Evolutionary conservation across 2,888 invertebrate species (phyloP).

Genomic region (Seira sanloemensis): DNA sequence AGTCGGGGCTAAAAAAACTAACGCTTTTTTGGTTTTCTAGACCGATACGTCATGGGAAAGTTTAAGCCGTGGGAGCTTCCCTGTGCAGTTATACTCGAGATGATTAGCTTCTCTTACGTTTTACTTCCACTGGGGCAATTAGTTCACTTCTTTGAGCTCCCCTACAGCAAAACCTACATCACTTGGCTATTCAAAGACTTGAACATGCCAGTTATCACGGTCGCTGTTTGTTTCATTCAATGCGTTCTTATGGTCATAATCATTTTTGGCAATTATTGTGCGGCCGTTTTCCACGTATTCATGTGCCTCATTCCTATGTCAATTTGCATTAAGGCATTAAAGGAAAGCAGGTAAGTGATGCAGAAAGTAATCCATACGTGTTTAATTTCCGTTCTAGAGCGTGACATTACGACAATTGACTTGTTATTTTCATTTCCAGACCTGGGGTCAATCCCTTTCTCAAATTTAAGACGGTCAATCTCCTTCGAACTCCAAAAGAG

Average conservation of each 20-base stretch:
- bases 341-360: neutral
- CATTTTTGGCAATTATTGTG: neutral
- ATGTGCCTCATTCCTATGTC: neutral
- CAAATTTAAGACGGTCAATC: neutral
- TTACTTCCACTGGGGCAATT: conserved; percentile 1
- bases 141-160: conserved; percentile 29
- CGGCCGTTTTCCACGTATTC: neutral
- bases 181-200: neutral
- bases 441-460: neutral
- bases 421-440: neutral
- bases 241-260: neutral
- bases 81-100: neutral
- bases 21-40: neutral
- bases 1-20: too few species aligned
- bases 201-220: neutral
- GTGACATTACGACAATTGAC: too few species aligned
- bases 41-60: neutral
- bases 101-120: neutral
- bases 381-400: too few species aligned
- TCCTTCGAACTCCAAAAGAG: neutral
- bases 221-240: neutral
- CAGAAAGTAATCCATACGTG: too few species aligned
- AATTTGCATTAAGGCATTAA: neutral
- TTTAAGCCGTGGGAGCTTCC: conserved; percentile 11
- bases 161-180: conserved; percentile 21